Percentiles rank a stretch among this genome's conserved stretches.
Evolutionary conservation across 2,888 invertebrate species (phyloP).

Genomic region (Synergus japonicus): DNA sequence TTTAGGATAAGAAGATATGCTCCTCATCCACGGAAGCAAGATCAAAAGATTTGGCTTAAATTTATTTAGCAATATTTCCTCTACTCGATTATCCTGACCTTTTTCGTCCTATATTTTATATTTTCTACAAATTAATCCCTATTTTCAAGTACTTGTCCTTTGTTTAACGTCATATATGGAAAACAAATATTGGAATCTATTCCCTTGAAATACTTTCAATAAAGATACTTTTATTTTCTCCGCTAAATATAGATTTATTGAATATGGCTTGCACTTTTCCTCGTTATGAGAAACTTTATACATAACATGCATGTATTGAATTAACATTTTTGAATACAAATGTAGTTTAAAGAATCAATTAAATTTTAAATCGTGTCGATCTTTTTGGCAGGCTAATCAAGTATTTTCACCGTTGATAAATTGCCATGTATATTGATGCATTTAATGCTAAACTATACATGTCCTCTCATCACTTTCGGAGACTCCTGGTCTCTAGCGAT

Average conservation of each 20-base stretch:
- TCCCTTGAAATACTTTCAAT: too few species aligned
- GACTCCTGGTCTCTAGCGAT: neutral
- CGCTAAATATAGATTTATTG: too few species aligned
- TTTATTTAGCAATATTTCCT: neutral
- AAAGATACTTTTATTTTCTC: too few species aligned
- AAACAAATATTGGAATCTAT: too few species aligned
- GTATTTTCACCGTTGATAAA: too few species aligned
- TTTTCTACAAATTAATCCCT: too few species aligned
- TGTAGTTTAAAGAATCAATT: neutral
- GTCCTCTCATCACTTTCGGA: neutral
- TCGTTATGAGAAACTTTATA: too few species aligned
- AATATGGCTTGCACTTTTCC: too few species aligned
- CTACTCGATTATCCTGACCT: neutral
- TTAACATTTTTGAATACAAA: too few species aligned
- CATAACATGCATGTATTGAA: too few species aligned
- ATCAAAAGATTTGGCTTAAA: neutral
- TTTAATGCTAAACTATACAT: conserved; percentile 12
- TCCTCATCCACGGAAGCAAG: neutral
- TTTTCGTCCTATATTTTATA: neutral
- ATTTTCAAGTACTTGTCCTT: too few species aligned
- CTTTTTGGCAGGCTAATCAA: neutral
- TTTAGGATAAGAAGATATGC: neutral
- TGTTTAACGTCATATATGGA: too few species aligned
- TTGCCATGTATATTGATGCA: conserved; percentile 18
- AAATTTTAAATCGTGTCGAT: neutral